A percentile compares a stretch with the other conserved stretches of the same genome.
Evolutionary conservation across 2,888 invertebrate genomes (phyloP).

Genomic region (Arge pagana): DNA sequence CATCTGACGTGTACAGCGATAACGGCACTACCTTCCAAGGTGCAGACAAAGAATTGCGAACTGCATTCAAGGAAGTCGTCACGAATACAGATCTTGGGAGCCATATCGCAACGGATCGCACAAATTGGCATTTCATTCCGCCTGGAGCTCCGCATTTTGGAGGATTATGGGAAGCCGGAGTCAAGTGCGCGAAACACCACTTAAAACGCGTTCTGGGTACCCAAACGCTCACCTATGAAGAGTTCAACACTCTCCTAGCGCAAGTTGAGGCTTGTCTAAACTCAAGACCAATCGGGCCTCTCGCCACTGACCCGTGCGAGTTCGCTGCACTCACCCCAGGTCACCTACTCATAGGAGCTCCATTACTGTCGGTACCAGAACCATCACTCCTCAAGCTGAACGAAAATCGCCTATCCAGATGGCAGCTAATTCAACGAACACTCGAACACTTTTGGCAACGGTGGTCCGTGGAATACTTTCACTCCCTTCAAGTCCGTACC

Average conservation of each 20-base stretch:
- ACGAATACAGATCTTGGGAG: not conserved
- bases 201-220: slow-evolving; percentile 21
- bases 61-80: not conserved
- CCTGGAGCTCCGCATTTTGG: slow-evolving; percentile 46
- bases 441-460: slow-evolving; percentile 33
- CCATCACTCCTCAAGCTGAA: not conserved
- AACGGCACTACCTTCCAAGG: slow-evolving; percentile 46
- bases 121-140: slow-evolving; percentile 48
- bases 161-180: slow-evolving; percentile 47
- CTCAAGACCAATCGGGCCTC: slow-evolving; percentile 28
- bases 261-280: slow-evolving; percentile 31
- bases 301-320: slow-evolving; percentile 25
- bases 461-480: slow-evolving; percentile 31
- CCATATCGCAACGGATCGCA: slow-evolving; percentile 25
- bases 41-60: slow-evolving; percentile 31
- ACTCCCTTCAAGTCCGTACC: slow-evolving; percentile 15
- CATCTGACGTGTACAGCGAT: slow-evolving; percentile 36
- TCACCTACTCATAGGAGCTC: slow-evolving; percentile 27
- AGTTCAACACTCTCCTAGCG: slow-evolving; percentile 25
- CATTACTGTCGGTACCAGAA: slow-evolving; percentile 22
- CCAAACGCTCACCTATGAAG: slow-evolving; percentile 23
- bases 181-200: slow-evolving; percentile 44
- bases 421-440: slow-evolving; percentile 18
- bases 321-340: slow-evolving; percentile 29
- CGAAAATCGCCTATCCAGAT: slow-evolving; percentile 13